A percentile compares a stretch with the other conserved stretches of the same genome.
Evolutionary conservation across 2,113 vertebrate species (phyloP).

Genomic region (Etheostoma cragini): DNA sequence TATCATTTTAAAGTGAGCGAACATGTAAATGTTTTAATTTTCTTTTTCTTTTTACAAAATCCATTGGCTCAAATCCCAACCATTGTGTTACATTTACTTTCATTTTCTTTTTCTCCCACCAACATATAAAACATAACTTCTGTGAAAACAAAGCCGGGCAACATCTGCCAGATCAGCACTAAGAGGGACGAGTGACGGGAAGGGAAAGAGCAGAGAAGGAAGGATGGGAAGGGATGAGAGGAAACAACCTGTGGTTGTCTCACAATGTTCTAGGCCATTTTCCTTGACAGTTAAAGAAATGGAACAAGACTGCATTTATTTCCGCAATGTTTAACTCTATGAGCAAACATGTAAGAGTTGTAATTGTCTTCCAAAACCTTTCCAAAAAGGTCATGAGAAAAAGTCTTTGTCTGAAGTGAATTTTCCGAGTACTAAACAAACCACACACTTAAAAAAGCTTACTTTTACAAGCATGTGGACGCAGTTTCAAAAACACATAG

Average conservation of each 20-base stretch:
- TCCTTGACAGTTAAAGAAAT: slow-evolving; percentile 41
- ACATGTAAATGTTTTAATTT: background rate
- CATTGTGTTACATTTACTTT: background rate
- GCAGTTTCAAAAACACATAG: background rate
- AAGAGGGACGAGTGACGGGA: slow-evolving; percentile 43
- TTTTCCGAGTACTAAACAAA: background rate
- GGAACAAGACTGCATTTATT: slow-evolving; percentile 12
- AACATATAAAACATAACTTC: slow-evolving; percentile 6
- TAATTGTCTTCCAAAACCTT: background rate
- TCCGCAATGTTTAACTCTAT: slow-evolving; percentile 2
- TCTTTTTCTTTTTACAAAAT: background rate
- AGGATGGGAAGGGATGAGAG: slow-evolving; percentile 58
- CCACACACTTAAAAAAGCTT: background rate
- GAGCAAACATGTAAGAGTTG: background rate
- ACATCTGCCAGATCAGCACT: slow-evolving; percentile 56
- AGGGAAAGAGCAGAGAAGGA: slow-evolving; percentile 48
- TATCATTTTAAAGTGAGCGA: background rate
- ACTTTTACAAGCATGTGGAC: background rate
- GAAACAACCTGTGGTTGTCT: slow-evolving; percentile 43
- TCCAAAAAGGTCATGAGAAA: background rate
- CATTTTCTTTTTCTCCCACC: slow-evolving; percentile 10
- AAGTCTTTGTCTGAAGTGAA: background rate
- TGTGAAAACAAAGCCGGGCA: slow-evolving; percentile 54
- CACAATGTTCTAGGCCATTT: background rate
- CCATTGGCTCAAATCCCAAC: background rate